Percentiles rank a stretch among this genome's conserved stretches.
These are phyloP conservation scores for Heterocephalus glaber DNA, from an alignment of 2,113 vertebrate genomes.

Conservation along the genomic window DNA sequence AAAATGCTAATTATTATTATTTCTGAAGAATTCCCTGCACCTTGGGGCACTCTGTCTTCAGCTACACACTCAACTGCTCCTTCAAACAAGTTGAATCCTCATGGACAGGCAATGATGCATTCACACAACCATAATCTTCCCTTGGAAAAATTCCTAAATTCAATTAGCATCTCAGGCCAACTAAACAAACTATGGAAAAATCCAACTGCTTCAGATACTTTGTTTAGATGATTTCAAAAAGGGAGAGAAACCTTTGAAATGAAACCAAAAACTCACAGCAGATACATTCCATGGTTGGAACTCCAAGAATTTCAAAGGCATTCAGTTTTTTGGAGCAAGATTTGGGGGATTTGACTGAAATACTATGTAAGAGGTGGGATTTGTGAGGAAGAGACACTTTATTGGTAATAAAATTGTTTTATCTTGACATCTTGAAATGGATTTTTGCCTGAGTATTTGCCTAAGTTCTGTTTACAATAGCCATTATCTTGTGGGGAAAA, in stretches of 20 bases:
- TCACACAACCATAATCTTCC: background rate
- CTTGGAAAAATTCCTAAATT: slow-evolving; percentile 58
- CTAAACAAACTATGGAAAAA: slow-evolving; percentile 59
- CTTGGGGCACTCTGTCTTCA: background rate
- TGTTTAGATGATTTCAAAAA: slow-evolving; percentile 49
- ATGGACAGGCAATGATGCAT: background rate
- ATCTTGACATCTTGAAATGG: slow-evolving; percentile 36
- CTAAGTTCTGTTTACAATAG: slow-evolving; percentile 54
- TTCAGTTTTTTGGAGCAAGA: slow-evolving; percentile 19
- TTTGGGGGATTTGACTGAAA: slow-evolving; percentile 44
- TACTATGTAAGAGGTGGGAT: slow-evolving; percentile 40
- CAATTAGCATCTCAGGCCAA: slow-evolving; percentile 54
- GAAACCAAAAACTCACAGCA: slow-evolving; percentile 46
- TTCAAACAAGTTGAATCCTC: background rate
- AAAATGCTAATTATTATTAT: background rate
- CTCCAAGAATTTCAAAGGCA: slow-evolving; percentile 54
- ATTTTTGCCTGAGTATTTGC: slow-evolving; percentile 43
- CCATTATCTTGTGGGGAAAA: slow-evolving; percentile 27
- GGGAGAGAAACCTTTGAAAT: slow-evolving; percentile 36
- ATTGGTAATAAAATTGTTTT: slow-evolving; percentile 33
- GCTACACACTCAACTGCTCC: background rate
- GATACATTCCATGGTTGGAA: slow-evolving; percentile 30
- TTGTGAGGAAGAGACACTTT: slow-evolving; percentile 44
- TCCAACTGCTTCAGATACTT: slow-evolving; percentile 35
- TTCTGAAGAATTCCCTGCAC: slow-evolving; percentile 1